phyloP scores from a whole-genome alignment of 1,140 invertebrate genomes.

The Drosophila biarmipes region DNA sequence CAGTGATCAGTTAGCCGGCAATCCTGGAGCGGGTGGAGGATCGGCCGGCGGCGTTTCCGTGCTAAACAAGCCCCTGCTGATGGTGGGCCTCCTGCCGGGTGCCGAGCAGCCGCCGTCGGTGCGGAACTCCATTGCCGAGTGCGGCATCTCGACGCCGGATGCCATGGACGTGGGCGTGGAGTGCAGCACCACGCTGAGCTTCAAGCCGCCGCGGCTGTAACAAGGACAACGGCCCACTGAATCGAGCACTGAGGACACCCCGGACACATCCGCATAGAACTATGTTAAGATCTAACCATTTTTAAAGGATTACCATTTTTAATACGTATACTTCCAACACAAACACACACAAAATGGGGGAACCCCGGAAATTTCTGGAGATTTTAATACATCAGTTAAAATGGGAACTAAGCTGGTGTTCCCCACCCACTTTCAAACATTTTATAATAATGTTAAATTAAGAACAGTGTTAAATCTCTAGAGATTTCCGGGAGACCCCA shows the following conservation, averaged over 20 bases:
- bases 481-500: not conserved
- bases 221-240: constrained; percentile 35
- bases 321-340: constrained; percentile 29
- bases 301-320: constrained; percentile 17
- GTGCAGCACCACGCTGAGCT: constrained; percentile 68
- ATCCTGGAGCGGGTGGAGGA: constrained; percentile 14
- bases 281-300: constrained; percentile 40
- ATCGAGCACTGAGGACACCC: constrained; percentile 22
- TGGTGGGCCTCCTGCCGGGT: constrained; percentile 68
- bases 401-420: not conserved
- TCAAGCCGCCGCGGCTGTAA: constrained; percentile 76
- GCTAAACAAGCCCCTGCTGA: constrained; percentile 63
- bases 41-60: constrained; percentile 15
- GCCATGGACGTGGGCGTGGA: constrained; percentile 60
- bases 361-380: not conserved
- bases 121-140: constrained; percentile 76
- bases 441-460: not conserved
- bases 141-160: constrained; percentile 48
- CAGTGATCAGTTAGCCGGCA: constrained; percentile 55
- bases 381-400: not conserved
- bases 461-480: constrained; percentile 2
- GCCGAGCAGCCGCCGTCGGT: constrained; percentile 73
- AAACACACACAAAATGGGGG: constrained; percentile 5
- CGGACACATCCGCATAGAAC: constrained; percentile 14
- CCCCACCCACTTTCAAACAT: not conserved